Evolutionary conservation across 53 echinoderm and acorn worm species (phyloP).

Genomic region (Astropecten irregularis): DNA sequence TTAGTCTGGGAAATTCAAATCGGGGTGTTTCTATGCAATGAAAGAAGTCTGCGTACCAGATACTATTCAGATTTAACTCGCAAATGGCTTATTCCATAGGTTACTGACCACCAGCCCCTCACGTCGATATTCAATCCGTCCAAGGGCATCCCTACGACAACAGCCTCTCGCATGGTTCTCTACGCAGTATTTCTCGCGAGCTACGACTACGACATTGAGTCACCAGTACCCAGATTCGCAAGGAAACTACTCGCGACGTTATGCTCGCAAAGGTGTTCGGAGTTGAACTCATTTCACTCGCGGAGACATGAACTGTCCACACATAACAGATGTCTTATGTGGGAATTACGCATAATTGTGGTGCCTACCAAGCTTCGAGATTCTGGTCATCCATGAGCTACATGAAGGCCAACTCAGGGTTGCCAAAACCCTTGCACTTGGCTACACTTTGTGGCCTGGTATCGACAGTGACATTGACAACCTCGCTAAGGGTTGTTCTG

Average conservation of each 20-base stretch:
- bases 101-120: too few relatives aligned
- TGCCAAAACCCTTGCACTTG: constrained; percentile 56
- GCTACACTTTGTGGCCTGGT: constrained; percentile 65
- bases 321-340: too few relatives aligned
- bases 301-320: too few relatives aligned
- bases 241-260: constrained; percentile 11
- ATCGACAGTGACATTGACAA: too few relatives aligned
- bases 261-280: constrained; percentile 11
- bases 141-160: constrained; percentile 1
- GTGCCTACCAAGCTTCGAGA: constrained; percentile 44
- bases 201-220: constrained; percentile 3
- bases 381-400: constrained; percentile 39
- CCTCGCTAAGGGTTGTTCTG: too few relatives aligned
- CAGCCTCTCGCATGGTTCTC: not conserved
- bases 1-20: too few relatives aligned
- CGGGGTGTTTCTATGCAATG: too few relatives aligned
- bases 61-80: too few relatives aligned
- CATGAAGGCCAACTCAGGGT: constrained; percentile 66
- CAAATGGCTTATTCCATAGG: too few relatives aligned
- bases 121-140: not conserved
- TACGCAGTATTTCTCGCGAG: not conserved
- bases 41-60: too few relatives aligned
- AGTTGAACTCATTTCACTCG: too few relatives aligned
- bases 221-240: constrained; percentile 27
- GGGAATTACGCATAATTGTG: too few relatives aligned